Conservation (phyloP, 2,888 invertebrate genomes). For the Standfussiana lucernea region DNA sequence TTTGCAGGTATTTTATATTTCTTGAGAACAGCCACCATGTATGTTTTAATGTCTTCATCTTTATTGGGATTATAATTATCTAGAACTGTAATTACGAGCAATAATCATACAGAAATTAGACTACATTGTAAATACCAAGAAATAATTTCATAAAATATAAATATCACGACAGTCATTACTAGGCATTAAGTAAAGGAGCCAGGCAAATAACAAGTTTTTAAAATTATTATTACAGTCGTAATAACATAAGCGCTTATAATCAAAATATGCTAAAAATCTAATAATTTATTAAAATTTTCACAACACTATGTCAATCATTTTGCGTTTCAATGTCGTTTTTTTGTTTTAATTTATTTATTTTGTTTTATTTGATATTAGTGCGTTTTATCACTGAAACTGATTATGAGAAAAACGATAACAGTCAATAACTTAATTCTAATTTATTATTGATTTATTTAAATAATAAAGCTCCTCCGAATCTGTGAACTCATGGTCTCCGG, state of each 20-base stretch:
- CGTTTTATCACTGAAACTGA: constrained; percentile 1
- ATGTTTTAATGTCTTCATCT: background rate
- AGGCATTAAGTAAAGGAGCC: constrained; percentile 1
- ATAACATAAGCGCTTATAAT: constrained; percentile 14
- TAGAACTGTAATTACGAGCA: background rate
- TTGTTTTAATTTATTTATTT: constrained; percentile 22
- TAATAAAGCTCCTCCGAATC: too few relatives aligned
- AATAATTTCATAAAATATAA: background rate
- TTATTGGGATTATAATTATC: background rate
- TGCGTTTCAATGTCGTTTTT: constrained; percentile 32
- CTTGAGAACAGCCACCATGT: background rate
- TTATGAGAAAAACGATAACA: constrained; percentile 7
- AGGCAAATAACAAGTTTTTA: background rate
- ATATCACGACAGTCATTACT: constrained; percentile 20
- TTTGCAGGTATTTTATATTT: background rate
- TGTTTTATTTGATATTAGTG: constrained; percentile 20
- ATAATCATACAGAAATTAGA: background rate
- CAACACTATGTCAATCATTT: constrained; percentile 42
- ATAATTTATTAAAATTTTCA: constrained; percentile 40
- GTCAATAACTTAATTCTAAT: constrained; percentile 33
- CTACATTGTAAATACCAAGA: constrained; percentile 6
- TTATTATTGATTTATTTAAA: constrained; percentile 43
- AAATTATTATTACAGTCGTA: background rate
- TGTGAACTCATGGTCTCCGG: too few relatives aligned
- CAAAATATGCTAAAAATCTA: constrained; percentile 20